A percentile compares a stretch with the other conserved stretches of the same genome.
Conservation (phyloP, 2,113 vertebrate species). For the Menidia beryllina region DNA sequence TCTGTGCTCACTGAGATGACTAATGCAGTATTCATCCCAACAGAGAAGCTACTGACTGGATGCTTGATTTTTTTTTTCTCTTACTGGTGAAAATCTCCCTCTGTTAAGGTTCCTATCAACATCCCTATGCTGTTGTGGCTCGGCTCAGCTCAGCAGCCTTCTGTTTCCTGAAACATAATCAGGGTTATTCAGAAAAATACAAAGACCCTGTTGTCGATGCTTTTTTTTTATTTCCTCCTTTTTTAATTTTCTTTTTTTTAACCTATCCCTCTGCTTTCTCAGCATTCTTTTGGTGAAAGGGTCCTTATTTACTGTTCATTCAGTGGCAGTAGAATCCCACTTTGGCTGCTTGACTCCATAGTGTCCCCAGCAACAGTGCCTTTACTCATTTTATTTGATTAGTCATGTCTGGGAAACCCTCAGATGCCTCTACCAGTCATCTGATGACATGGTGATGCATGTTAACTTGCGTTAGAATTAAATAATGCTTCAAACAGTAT, state of each 20-base stretch:
- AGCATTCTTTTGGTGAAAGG: too few relatives aligned
- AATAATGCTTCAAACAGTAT: too few relatives aligned
- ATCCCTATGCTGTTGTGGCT: background rate
- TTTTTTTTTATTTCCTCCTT: background rate
- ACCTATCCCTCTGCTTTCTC: background rate
- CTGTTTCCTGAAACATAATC: background rate
- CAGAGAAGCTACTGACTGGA: background rate
- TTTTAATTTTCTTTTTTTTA: background rate
- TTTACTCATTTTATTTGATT: background rate
- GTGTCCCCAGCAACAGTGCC: background rate
- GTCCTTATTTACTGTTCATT: background rate
- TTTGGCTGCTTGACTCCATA: background rate
- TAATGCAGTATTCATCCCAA: background rate
- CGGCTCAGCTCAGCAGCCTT: background rate
- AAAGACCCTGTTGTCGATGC: background rate
- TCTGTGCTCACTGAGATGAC: background rate
- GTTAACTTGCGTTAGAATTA: too few relatives aligned
- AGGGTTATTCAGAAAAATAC: background rate
- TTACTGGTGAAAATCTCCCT: background rate
- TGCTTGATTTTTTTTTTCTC: background rate
- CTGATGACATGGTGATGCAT: background rate
- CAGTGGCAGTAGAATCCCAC: background rate
- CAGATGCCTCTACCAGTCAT: background rate
- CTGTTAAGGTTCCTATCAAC: background rate
- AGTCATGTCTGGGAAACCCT: background rate